Evolutionary conservation across 53 echinoderm and acorn worm genomes (phyloP), one percentile per base, ranked within the genome.

Genomic region (Apostichopus leukothele): DNA sequence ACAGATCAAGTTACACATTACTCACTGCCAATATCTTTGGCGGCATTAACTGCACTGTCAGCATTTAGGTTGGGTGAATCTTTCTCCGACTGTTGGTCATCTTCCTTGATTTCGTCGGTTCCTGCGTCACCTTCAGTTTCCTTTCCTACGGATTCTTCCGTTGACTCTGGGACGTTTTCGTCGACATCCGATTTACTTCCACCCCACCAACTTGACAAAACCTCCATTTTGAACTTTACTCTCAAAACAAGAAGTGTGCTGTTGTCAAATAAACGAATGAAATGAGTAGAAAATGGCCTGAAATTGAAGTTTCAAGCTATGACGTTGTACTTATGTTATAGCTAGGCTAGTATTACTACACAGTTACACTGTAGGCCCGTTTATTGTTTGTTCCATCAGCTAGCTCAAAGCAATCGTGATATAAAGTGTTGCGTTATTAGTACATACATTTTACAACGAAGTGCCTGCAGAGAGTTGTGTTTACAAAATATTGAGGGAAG

Each of bases 1-100:
- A 39, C 39, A 39, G 39, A 39, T 39, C 39, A 39, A 39, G 57
- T 57, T 10, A 57, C 10, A 14, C 18, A n/a, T 71, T 50, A 90
- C 94, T 86, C 93, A 96, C 97, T 96, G 89, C 97, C 97, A 90
- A 95, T 95, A 84, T 95, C 93, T 77, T 90, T 93, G 0, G 97
- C 97, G 51, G 95, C 79, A 75, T 90, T 92, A 1, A 96, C 61
- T 8, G 97, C 97, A 25, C 90, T 90, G 54, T 94, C 96, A 52
- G 91, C 74, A 83, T 78, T 89, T 9, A 52, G 57, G 16, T 10
- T 75, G 9, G 18, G 67, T 76, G 89, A 91, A 13, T 67, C 89
- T 20, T 89, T 91, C 81, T 83, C 78, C 60, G 86, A 78, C 83
- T 90, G 88, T 67, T 91, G 16, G 3, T 0, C 20, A 71, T 71